These are phyloP conservation scores for Seriola quinqueradiata DNA, from an alignment of 2,113 vertebrate genomes.

Conservation along the genomic window DNA sequence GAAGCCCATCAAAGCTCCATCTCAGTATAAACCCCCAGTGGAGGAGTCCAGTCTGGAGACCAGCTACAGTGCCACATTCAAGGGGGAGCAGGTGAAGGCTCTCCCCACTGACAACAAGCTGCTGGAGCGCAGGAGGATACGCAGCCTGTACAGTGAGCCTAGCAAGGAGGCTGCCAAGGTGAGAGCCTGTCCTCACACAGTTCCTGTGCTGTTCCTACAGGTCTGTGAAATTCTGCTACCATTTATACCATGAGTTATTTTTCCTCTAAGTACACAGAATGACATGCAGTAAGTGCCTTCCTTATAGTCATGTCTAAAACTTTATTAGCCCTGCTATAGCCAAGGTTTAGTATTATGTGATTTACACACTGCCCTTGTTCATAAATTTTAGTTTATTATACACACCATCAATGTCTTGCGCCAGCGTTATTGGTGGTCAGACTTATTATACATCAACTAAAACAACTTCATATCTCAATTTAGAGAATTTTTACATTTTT, in stretches of 20 bases:
- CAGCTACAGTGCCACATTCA: conserved; percentile 96
- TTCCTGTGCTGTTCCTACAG: not conserved
- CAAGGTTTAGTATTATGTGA: not conserved
- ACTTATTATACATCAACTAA: not conserved
- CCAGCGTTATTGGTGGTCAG: not conserved
- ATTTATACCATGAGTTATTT: not conserved
- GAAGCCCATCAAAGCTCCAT: conserved; percentile 90
- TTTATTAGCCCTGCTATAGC: not conserved
- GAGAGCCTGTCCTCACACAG: conserved; percentile 58
- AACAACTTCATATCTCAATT: not conserved
- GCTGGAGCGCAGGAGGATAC: conserved; percentile 94
- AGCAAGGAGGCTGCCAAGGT: conserved; percentile 93
- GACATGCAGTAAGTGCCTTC: not conserved
- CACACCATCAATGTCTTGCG: not conserved
- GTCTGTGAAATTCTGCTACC: not conserved
- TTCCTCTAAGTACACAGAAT: not conserved
- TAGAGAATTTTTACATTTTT: not conserved
- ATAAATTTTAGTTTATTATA: not conserved
- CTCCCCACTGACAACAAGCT: conserved; percentile 90
- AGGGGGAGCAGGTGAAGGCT: conserved; percentile 90
- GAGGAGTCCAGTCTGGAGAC: conserved; percentile 92
- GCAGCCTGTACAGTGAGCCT: conserved; percentile 95
- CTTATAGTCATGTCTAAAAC: not conserved
- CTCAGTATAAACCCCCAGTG: conserved; percentile 90
- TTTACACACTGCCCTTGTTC: not conserved